Evolutionary conservation across 2,888 invertebrate genomes (phyloP).

Genomic region (Xestia rhomboidea): DNA sequence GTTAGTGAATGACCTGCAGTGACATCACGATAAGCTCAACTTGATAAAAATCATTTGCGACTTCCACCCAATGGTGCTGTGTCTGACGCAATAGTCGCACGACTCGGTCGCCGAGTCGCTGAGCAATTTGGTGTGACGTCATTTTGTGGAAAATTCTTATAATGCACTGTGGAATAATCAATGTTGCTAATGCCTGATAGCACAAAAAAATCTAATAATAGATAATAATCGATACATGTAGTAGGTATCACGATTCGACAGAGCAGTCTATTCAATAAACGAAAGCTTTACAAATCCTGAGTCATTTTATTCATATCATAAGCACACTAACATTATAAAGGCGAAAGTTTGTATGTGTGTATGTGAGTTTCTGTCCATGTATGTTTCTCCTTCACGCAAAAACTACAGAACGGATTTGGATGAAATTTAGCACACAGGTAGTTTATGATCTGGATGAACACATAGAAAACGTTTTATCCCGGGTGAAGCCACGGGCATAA

Average conservation of each 20-base stretch:
- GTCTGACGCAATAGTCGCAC: slow-evolving; percentile 32
- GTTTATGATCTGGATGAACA: no score
- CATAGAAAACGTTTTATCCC: no score
- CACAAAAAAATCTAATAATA: slow-evolving; percentile 13
- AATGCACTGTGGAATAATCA: neutral
- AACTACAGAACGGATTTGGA: no score
- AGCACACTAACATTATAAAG: no score
- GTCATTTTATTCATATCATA: neutral
- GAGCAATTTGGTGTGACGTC: slow-evolving; percentile 23
- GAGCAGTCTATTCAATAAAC: neutral
- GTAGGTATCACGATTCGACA: neutral
- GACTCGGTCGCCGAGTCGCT: neutral
- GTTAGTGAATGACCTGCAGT: slow-evolving; percentile 21
- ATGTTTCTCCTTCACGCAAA: no score
- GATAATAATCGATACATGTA: slow-evolving; percentile 9
- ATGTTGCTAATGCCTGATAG: neutral
- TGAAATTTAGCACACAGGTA: no score
- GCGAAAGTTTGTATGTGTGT: no score
- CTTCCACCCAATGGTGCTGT: neutral
- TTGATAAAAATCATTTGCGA: slow-evolving; percentile 30
- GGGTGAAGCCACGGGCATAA: no score
- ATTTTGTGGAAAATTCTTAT: neutral
- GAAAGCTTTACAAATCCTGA: neutral
- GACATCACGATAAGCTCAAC: slow-evolving; percentile 39
- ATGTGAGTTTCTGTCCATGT: no score